Conservation (phyloP, 1,140 invertebrate genomes). For the Heliconius hewitsoni region DNA sequence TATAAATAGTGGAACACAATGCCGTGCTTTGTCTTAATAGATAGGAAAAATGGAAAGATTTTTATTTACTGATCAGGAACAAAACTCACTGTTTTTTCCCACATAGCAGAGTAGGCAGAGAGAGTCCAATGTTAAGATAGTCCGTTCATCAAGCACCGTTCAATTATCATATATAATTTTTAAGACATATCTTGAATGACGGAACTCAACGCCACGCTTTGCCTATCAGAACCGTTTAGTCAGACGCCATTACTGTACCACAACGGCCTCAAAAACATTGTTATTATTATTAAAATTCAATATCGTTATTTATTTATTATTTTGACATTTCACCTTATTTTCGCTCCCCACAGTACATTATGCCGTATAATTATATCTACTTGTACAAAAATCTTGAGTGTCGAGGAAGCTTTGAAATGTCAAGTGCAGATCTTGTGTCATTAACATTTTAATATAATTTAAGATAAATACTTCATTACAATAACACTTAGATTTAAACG, state of each 20-base stretch:
- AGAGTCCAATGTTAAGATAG: background rate
- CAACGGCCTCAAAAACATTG: background rate
- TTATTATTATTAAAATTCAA: background rate
- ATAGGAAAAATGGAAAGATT: too few relatives aligned
- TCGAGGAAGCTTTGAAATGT: constrained; percentile 18
- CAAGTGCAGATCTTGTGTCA: constrained; percentile 15
- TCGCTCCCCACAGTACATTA: background rate
- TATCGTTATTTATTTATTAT: constrained; percentile 1
- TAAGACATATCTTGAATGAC: background rate
- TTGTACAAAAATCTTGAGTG: constrained; percentile 11
- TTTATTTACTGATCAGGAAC: too few relatives aligned
- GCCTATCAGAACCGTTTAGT: background rate
- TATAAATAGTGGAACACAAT: too few relatives aligned
- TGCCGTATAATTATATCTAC: background rate
- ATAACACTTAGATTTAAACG: constrained; percentile 11
- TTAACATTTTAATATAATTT: constrained; percentile 18
- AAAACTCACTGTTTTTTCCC: background rate
- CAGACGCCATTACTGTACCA: too few relatives aligned
- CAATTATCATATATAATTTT: too few relatives aligned
- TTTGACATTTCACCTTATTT: constrained; percentile 13
- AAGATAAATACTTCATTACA: constrained; percentile 17
- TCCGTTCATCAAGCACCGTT: background rate
- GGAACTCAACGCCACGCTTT: too few relatives aligned
- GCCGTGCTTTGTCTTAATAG: too few relatives aligned
- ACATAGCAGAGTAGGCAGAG: too few relatives aligned